Percentiles rank a stretch among this genome's conserved stretches.
phyloP scores from a whole-genome alignment of 37 sponge, comb jelly and placozoan species.

The Petrosia ficiformis region DNA sequence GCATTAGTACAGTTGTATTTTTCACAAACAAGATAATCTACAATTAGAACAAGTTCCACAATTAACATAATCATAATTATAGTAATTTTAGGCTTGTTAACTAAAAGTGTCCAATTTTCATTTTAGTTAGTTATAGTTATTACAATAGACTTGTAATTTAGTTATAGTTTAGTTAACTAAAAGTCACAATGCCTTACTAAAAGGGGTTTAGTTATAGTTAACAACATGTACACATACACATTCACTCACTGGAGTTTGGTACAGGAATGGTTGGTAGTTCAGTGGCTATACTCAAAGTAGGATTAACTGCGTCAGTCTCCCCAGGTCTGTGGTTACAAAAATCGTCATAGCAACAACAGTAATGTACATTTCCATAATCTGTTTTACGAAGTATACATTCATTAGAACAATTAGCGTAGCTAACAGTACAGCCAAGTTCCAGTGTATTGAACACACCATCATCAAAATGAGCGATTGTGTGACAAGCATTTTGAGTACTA shows the following conservation, averaged over 20 bases:
- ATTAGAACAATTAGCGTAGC: no score
- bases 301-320: not conserved
- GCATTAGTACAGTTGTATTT: conserved; percentile 1
- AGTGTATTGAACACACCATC: not conserved
- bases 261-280: not conserved
- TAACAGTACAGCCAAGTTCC: not conserved
- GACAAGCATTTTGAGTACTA: not conserved
- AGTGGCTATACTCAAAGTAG: not conserved
- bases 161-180: no score
- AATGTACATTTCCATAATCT: not conserved
- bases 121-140: no score
- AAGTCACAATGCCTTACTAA: no score
- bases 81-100: not conserved
- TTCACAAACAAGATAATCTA: not conserved
- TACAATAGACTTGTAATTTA: no score
- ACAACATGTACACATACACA: not conserved
- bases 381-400: not conserved
- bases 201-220: no score
- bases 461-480: not conserved
- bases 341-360: conserved; percentile 5
- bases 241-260: not conserved
- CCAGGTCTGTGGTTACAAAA: not conserved
- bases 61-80: not conserved
- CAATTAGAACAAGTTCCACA: not conserved
- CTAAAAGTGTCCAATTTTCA: no score